Base-by-base conservation (phyloP, 2,888 invertebrate species). In the Tipula helvola region DNA sequence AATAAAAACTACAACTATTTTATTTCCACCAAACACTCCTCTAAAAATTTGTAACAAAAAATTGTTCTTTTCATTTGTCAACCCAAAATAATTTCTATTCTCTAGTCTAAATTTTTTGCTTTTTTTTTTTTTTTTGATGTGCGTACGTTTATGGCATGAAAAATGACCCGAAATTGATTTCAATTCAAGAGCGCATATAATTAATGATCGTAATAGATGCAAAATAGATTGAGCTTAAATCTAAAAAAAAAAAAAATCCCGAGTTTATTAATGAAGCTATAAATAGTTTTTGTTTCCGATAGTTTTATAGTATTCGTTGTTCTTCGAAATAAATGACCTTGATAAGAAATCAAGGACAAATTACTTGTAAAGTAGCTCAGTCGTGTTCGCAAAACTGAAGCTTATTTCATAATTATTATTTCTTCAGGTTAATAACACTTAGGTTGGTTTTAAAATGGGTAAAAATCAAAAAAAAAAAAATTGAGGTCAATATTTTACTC, bases 111-210 rank as follows among this genome's bases (percentile, higher is more conserved):
- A 52, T 52, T 39, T 39, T 39, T 52, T 16, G n/a, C n/a, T n/a
- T n/a, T n/a, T n/a, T n/a, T n/a, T n/a, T n/a, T 71, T 71, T 71
- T 71, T 28, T 71, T 10, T 28, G 18, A 12, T 71, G 28, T 71
- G 71, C 71, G 71, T 28, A 39, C 41, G 84, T 39, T 39, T 16
- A 16, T 86, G 86, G 86, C 86, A 86, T 86, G 86, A 86, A 86
- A 86, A 86, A 86, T 86, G 86, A 86, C 86, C 86, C 47, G 47
- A 86, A 86, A 44, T 44, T 85, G 85, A 44, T 85, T 85, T 85
- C 85, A 44, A 85, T 85, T 36, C 86, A 44, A 86, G 44, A 47
- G 36, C 86, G 86, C 86, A 86, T 44, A 86, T 86, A 86, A 86
- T 86, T 86, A 86, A 86, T 86, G 86, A 47, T 86, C 13, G 28